Evolutionary conservation across 2,888 invertebrate species (phyloP), one percentile per base, ranked within the genome.

Genomic region (Abrostola triplasia): DNA sequence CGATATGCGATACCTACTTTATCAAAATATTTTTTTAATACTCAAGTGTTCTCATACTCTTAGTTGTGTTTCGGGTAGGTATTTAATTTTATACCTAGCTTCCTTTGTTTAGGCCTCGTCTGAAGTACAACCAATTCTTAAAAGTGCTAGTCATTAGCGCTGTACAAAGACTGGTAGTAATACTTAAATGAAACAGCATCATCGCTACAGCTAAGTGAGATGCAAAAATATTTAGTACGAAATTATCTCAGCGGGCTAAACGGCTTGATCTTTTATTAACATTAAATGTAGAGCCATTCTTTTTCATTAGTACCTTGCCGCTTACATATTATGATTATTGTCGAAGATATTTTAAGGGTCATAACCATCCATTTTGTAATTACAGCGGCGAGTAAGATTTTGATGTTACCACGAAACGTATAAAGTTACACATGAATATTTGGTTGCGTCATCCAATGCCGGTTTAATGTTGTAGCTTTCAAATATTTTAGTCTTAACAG

Each of bases 291-390:
- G 40, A 37, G 41, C 5, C 35, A 40, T 48, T 38, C 48, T 13
- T n/a, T 44, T 53, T n/a, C 49, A 54, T 54, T 36, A 66, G 38
- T 57, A 50, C 38, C 7, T 66, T 44, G 12, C 53, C 49, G 53
- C 42, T 71, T 57, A 61, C 10, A 13, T 44, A 44, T 44, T 44
- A 44, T 13, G 38, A 58, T 58, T 24, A 57, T 36, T 49, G 40
- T 13, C 44, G 12, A 57, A 53, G 56, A 70, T 50, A 70, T 57
- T 64, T 36, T 36, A 24, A 61, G 24, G 57, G 41, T 12, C 52
- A 50, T 60, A 50, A 47, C 49, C 41, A 56, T 64, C 65, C 48
- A 49, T 53, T 59, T 57, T 36, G 8, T 55, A 67, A 67, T 62
- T 38, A 62, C 41, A 36, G 48, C 50, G 53, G 54, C 47, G 12